phyloP scores from a whole-genome alignment of 2,888 invertebrate genomes.

The Alloscopus bannaensis region DNA sequence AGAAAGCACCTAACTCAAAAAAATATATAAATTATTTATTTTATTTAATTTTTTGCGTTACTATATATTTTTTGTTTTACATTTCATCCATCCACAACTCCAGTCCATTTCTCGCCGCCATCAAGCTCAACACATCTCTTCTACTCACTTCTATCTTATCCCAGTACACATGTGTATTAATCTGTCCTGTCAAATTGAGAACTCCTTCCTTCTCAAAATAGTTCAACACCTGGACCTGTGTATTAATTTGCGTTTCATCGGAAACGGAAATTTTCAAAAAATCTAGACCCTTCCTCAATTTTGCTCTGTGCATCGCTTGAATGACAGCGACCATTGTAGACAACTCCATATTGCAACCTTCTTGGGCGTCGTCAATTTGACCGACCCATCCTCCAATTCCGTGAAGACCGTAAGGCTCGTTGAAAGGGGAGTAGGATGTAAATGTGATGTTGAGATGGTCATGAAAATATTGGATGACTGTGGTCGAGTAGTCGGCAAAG shows the following conservation, averaged over 20 bases:
- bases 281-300: constrained; percentile 46
- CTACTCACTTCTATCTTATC: constrained; percentile 55
- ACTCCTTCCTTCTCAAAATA: constrained; percentile 64
- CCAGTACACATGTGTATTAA: constrained; percentile 72
- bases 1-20: too few relatives aligned
- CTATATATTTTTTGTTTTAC: too few relatives aligned
- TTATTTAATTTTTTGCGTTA: too few relatives aligned
- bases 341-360: constrained; percentile 70
- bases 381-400: constrained; percentile 69
- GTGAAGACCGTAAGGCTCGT: constrained; percentile 68
- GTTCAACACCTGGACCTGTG: constrained; percentile 61
- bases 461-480: constrained; percentile 69
- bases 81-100: constrained; percentile 73
- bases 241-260: constrained; percentile 72
- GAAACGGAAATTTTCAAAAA: constrained; percentile 60
- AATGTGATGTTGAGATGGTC: constrained; percentile 66
- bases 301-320: constrained; percentile 40
- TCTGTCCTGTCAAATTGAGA: constrained; percentile 57
- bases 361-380: constrained; percentile 56
- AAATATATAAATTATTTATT: too few relatives aligned
- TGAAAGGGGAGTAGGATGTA: constrained; percentile 69
- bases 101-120: constrained; percentile 60
- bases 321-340: constrained; percentile 62
- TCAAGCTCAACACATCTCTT: constrained; percentile 58
- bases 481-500: constrained; percentile 70